Conservation (phyloP, 2,888 invertebrate species). For the Noctua comes region DNA sequence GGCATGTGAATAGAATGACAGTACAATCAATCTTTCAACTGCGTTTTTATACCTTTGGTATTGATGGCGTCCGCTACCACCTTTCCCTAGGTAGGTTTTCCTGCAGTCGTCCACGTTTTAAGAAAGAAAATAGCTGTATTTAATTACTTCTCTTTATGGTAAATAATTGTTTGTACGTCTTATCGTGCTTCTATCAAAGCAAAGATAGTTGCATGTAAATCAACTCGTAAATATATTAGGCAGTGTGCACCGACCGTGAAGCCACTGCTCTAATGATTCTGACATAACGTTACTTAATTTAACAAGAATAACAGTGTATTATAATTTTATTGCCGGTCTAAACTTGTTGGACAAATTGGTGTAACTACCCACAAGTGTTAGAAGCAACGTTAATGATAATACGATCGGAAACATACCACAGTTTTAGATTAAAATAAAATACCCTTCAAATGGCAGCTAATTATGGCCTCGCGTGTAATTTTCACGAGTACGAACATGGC, state of each 20-base stretch:
- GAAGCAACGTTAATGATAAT: slow-evolving; percentile 67
- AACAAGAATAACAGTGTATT: slow-evolving; percentile 72
- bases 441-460: slow-evolving; percentile 60
- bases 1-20: slow-evolving; percentile 30
- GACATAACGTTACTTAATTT: slow-evolving; percentile 80
- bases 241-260: slow-evolving; percentile 59
- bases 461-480: slow-evolving; percentile 60
- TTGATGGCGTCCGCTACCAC: slow-evolving; percentile 19
- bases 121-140: slow-evolving; percentile 25
- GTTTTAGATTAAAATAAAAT: slow-evolving; percentile 58
- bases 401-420: slow-evolving; percentile 40
- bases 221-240: slow-evolving; percentile 40
- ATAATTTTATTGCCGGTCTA: slow-evolving; percentile 75
- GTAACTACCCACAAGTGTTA: slow-evolving; percentile 66
- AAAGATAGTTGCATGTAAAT: slow-evolving; percentile 49
- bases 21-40: slow-evolving; percentile 43
- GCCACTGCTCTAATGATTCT: slow-evolving; percentile 62
- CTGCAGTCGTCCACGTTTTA: slow-evolving; percentile 5
- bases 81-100: slow-evolving; percentile 2
- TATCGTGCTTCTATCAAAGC: slow-evolving; percentile 12
- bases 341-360: slow-evolving; percentile 72
- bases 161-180: slow-evolving; percentile 24
- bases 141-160: slow-evolving; percentile 16
- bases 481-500: slow-evolving; percentile 50
- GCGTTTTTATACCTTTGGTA: slow-evolving; percentile 36